A percentile compares a stretch with the other conserved stretches of the same genome.
Conservation (phyloP, 2,797 vertebrate species). For the Phataginus tricuspis region DNA sequence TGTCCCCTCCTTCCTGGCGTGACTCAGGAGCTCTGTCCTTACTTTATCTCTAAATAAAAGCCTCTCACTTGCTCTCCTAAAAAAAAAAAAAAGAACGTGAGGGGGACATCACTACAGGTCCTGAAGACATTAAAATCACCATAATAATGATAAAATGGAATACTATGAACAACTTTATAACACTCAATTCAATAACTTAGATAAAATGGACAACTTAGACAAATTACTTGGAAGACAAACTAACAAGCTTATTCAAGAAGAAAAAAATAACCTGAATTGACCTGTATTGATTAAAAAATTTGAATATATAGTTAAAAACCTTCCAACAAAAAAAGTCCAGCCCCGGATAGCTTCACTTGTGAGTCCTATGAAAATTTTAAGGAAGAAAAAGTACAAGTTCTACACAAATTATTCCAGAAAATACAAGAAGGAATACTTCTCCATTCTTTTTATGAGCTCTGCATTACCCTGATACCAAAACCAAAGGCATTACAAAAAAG, state of each 20-base stretch:
- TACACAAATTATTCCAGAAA: constrained; percentile 31
- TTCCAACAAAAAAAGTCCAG: not conserved
- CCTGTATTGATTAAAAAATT: not conserved
- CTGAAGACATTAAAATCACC: not conserved
- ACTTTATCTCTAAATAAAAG: too few species aligned
- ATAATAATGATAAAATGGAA: not conserved
- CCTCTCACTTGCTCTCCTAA: too few species aligned
- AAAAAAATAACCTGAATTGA: not conserved
- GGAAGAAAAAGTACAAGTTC: not conserved
- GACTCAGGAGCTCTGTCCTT: too few species aligned
- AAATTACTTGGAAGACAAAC: not conserved
- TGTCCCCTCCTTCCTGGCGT: too few species aligned
- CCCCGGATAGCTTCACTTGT: not conserved
- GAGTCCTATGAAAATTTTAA: not conserved
- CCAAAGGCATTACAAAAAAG: not conserved
- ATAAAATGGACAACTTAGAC: not conserved
- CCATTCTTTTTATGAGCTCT: not conserved
- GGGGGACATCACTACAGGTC: not conserved
- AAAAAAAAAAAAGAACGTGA: not conserved
- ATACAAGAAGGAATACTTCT: not conserved
- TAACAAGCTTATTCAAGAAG: not conserved
- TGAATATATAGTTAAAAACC: not conserved
- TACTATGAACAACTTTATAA: not conserved
- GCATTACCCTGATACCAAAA: not conserved
- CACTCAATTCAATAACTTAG: not conserved